Evolutionary conservation across 2,113 vertebrate species (phyloP).

Genomic region (Tachycineta bicolor): DNA sequence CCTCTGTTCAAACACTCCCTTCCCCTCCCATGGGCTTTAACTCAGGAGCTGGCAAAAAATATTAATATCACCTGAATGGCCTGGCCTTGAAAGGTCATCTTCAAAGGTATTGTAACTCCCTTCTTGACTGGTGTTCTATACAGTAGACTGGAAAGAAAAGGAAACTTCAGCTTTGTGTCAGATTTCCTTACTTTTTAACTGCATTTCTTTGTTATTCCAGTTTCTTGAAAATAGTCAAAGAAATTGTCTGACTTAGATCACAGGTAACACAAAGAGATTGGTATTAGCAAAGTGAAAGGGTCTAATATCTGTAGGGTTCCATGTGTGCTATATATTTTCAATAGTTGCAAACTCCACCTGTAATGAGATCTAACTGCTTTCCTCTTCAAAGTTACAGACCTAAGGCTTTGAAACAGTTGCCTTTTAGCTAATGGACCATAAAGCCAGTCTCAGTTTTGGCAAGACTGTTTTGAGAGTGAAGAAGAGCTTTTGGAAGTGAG

Average conservation of each 20-base stretch:
- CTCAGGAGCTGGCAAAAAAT: slow-evolving; percentile 13
- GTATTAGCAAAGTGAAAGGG: slow-evolving; percentile 11
- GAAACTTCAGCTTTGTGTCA: slow-evolving; percentile 12
- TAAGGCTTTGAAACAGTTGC: neutral
- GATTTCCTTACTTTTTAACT: slow-evolving; percentile 19
- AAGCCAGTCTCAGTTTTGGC: neutral
- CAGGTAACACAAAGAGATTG: neutral
- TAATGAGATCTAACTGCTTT: slow-evolving; percentile 19
- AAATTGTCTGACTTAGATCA: slow-evolving; percentile 10
- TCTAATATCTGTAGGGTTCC: slow-evolving; percentile 25
- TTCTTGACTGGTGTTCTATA: neutral
- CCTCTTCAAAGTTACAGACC: slow-evolving; percentile 20
- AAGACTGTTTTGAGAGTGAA: neutral
- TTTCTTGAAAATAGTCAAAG: neutral
- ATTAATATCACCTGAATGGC: slow-evolving; percentile 8
- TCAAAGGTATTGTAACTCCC: neutral
- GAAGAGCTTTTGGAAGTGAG: neutral
- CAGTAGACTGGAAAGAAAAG: neutral
- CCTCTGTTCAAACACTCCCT: slow-evolving; percentile 22
- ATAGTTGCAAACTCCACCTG: neutral
- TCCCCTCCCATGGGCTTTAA: neutral
- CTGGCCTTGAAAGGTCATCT: slow-evolving; percentile 5
- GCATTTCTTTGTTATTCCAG: neutral
- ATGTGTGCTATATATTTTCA: slow-evolving; percentile 22
- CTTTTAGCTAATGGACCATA: neutral